Base-by-base conservation (phyloP, 2,888 invertebrate genomes). In the Alloscopus bannaensis region DNA sequence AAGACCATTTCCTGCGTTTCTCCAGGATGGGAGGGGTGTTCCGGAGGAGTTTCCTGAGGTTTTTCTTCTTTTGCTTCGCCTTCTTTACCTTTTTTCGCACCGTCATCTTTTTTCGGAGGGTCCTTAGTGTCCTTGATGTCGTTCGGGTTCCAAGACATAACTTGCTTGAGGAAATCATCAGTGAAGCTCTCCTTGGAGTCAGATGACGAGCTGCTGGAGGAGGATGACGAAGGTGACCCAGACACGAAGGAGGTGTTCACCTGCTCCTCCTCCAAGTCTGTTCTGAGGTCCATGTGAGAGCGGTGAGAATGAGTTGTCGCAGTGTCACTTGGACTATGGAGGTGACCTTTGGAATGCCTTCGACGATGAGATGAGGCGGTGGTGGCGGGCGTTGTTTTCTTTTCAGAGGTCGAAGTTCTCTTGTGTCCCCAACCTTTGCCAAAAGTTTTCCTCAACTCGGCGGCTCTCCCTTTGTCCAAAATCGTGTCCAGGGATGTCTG, bases 1-100 rank as follows among this genome's bases (percentile, higher is more conserved):
- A 66, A 76, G 29, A 55, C 55, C 1, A 45, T 36, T 24, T 76
- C 76, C 28, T 76, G 76, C 26, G 26, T 62, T n/a, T 76, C 76
- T 0, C 50, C 40, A n/a, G 62, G 66, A n/a, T 59, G 40, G 0
- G 36, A 8, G 1, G 68, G 75, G 4, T n/a, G 11, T n/a, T n/a
- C n/a, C n/a, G n/a, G n/a, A n/a, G n/a, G n/a, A n/a, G n/a, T n/a
- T n/a, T n/a, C n/a, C 4, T 3, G 18, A 50, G 13, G 22, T n/a
- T 3, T 55, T 20, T 31, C 8, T 22, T 36, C 16, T 22, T 36
- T 26, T n/a, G 45, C 45, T 26, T 45, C 26, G 11, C 16, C 28
- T 47, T 47, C 47, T 2, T n/a, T 29, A 2, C 13, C 2, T 3
- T 40, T 26, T 8, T 50, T 22, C 1, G 47, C 55, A 45, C 29